Percentiles rank a stretch among this genome's conserved stretches.
Evolutionary conservation across 1,140 invertebrate genomes (phyloP).

Genomic region (Armadillidium nasatum): DNA sequence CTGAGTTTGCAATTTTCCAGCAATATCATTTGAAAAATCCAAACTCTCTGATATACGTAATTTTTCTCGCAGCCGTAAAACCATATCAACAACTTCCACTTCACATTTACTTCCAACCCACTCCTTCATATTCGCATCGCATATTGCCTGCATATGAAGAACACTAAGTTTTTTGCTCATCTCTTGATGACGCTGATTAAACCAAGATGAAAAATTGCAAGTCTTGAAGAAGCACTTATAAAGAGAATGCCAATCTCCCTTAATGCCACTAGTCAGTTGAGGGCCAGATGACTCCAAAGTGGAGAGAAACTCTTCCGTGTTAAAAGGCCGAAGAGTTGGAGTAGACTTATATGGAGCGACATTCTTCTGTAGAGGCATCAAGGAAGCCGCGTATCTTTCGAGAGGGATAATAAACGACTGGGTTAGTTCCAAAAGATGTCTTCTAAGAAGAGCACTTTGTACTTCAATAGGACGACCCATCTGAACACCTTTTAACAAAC

Average conservation of each 20-base stretch:
- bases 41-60: conserved; percentile 60
- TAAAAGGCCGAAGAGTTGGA: conserved; percentile 84
- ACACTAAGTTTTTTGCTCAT: conserved; percentile 81
- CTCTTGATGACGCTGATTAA: conserved; percentile 76
- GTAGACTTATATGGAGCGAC: conserved; percentile 94
- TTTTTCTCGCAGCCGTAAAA: conserved; percentile 78
- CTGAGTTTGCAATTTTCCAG: neutral
- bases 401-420: conserved; percentile 99
- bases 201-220: conserved; percentile 92
- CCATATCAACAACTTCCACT: conserved; percentile 94
- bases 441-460: conserved; percentile 76
- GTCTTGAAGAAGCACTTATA: conserved; percentile 71
- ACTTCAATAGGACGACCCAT: conserved; percentile 78
- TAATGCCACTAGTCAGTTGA: conserved; percentile 83
- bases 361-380: conserved; percentile 95
- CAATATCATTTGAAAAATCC: neutral
- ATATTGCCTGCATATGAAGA: conserved; percentile 84
- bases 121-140: conserved; percentile 77
- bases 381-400: conserved; percentile 90
- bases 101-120: conserved; percentile 90
- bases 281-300: conserved; percentile 85
- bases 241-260: conserved; percentile 79
- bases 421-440: conserved; percentile 90
- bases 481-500: conserved; percentile 61
- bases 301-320: conserved; percentile 88